Conservation (phyloP, 2,113 vertebrate species). For the Sinocyclocheilus anshuiensis region DNA sequence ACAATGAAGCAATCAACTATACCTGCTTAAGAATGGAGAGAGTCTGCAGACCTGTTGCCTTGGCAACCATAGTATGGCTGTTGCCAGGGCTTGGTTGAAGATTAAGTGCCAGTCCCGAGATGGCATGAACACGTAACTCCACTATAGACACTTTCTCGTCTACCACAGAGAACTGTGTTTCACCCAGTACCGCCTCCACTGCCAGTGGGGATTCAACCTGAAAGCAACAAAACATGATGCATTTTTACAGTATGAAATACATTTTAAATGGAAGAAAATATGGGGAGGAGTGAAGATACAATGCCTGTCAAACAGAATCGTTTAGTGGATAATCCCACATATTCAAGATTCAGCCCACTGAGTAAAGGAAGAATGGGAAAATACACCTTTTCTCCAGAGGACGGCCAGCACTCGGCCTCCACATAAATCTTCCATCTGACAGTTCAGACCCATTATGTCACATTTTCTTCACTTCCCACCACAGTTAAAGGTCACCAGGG, state of each 20-base stretch:
- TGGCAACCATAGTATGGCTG: conserved; percentile 96
- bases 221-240: conserved; percentile 1
- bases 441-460: conserved; percentile 56
- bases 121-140: conserved; percentile 86
- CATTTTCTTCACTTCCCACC: conserved; percentile 51
- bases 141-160: conserved; percentile 97
- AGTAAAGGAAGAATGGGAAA: neutral
- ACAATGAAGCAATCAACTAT: conserved; percentile 16
- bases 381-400: conserved; percentile 11
- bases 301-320: conserved; percentile 40
- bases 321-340: conserved; percentile 14
- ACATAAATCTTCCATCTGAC: conserved; percentile 36
- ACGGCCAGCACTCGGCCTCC: neutral
- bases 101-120: conserved; percentile 87
- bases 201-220: conserved; percentile 94
- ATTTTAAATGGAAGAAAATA: neutral
- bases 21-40: conserved; percentile 91
- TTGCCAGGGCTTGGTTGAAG: conserved; percentile 92
- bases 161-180: conserved; percentile 84
- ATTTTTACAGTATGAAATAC: neutral
- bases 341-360: conserved; percentile 19
- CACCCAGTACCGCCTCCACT: conserved; percentile 87
- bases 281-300: neutral
- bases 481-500: conserved; percentile 57
- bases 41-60: conserved; percentile 85